phyloP scores from a whole-genome alignment of 2,113 vertebrate species.

The Aegotheles bennettii region DNA sequence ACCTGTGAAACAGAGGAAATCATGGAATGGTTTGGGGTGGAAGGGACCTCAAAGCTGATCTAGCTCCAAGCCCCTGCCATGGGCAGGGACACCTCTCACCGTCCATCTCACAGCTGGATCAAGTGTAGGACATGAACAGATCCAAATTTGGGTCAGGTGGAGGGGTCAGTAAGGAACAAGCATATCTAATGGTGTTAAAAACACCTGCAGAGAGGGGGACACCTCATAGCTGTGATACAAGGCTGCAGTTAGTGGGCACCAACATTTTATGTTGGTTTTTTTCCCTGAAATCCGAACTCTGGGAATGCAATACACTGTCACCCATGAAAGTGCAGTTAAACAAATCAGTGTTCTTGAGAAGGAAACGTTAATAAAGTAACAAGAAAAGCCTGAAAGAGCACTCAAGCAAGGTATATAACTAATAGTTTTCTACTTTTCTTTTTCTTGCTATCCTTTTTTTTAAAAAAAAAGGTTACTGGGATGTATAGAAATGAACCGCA shows the following conservation, averaged over 20 bases:
- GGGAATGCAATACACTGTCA: neutral
- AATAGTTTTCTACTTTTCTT: neutral
- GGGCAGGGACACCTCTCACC: no score
- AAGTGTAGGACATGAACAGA: rapidly evolving
- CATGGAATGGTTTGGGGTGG: no score
- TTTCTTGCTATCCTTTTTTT: neutral
- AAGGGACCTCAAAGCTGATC: no score
- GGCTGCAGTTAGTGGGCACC: neutral
- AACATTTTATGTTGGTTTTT: neutral
- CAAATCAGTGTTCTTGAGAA: neutral
- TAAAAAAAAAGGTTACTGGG: neutral
- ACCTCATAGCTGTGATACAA: neutral
- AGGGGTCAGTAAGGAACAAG: neutral
- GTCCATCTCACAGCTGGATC: neutral
- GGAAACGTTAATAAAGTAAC: neutral
- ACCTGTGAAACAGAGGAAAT: no score
- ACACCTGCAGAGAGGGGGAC: neutral
- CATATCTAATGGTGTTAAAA: neutral
- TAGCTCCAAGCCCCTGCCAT: no score
- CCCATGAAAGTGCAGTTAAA: neutral
- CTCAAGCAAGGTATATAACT: neutral
- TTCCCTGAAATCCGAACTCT: neutral
- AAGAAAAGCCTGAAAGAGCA: neutral
- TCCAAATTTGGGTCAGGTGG: neutral
- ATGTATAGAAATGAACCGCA: neutral